Percentiles rank a stretch among this genome's conserved stretches.
Evolutionary conservation across 2,888 invertebrate species (phyloP).

Genomic region (Ashinkailepas kermadecensis): DNA sequence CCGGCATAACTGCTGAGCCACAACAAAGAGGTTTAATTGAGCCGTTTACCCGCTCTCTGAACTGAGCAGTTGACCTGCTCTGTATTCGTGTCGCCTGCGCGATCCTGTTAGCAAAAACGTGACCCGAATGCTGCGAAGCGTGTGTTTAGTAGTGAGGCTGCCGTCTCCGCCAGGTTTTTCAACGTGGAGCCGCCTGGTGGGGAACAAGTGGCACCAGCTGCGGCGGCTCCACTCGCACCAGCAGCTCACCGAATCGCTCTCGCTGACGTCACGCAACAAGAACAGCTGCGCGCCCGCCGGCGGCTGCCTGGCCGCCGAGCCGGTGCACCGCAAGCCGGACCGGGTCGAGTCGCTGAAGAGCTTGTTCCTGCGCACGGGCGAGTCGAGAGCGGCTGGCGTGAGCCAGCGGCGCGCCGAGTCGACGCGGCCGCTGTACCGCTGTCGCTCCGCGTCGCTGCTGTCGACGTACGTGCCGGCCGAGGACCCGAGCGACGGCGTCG

Average conservation of each 20-base stretch:
- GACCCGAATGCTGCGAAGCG: too few species aligned
- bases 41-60: too few species aligned
- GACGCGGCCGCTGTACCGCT: constrained; percentile 52
- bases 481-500: constrained; percentile 70
- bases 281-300: neutral
- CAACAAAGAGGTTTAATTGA: too few species aligned
- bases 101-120: too few species aligned
- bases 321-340: neutral
- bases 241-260: constrained; percentile 34
- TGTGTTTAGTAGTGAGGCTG: too few species aligned
- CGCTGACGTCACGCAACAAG: neutral
- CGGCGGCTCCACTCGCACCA: constrained; percentile 58
- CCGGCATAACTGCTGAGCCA: too few species aligned
- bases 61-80: too few species aligned
- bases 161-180: constrained; percentile 49
- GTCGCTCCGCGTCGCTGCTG: constrained; percentile 67
- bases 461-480: constrained; percentile 66
- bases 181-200: constrained; percentile 69
- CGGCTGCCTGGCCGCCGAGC: neutral
- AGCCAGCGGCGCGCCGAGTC: constrained; percentile 49
- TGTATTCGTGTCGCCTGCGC: too few species aligned
- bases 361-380: neutral
- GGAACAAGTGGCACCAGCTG: constrained; percentile 64
- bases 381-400: constrained; percentile 54
- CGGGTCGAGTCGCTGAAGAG: constrained; percentile 14